Evolutionary conservation across 2,888 invertebrate species (phyloP), one percentile per base, ranked within the genome.

Genomic region (Euphydryas editha): DNA sequence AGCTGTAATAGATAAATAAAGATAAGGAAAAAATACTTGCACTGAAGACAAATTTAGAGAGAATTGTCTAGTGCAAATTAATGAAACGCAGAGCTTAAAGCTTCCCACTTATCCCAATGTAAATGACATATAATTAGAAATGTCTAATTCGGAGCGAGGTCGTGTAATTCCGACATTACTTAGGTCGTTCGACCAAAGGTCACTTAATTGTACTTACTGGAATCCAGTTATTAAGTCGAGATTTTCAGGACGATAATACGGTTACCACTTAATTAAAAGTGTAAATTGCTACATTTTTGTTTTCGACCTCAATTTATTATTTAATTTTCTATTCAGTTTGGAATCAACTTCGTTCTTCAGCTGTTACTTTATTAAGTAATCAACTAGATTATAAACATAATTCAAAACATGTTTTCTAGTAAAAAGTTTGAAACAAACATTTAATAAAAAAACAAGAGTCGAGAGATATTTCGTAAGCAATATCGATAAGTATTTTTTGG

Each of bases 121-220:
- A 44, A 54, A 55, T 59, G 47, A 47, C 54, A 18, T 46, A 20
- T 55, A 62, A 62, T 62, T 55, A 55, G 44, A 30, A 24, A 21
- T 56, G 56, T 39, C 36, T 57, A 21, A 57, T 57, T 57, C 42
- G 17, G 57, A 42, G 6, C 42, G 42, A 42, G 57, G 57, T 7
- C 30, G 21, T 21, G 39, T 57, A 42, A 57, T 57, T 57, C 42
- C 51, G 24, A n/a, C 46, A 42, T 51, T 42, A 56, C 44, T 55
- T 37, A 49, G 63, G 21, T 60, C 60, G 7, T 60, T 60, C 49
- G 49, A 30, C 47, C 49, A 20, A 57, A 49, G 51, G 24, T 58
- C 63, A 58, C 42, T 58, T 49, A 51, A 63, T 62, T 59, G 51
- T 57, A 18, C 56, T 30, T 17, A 59, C 30, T 59, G 36, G 24